Base-by-base conservation (phyloP, 1,140 invertebrate genomes). In the Saccostrea echinata region DNA sequence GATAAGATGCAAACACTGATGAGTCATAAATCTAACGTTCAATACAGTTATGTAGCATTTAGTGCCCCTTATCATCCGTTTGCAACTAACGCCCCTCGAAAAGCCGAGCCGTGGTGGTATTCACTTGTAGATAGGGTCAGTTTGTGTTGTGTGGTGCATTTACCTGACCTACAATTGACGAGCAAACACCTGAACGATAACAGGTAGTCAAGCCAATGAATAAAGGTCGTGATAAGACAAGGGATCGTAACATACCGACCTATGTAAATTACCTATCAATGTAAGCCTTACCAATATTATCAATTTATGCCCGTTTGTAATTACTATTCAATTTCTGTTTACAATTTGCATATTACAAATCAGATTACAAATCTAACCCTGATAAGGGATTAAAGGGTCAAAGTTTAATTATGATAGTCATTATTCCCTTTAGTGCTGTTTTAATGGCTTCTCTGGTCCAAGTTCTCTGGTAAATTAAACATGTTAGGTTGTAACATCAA, bases 181-280 rank as follows among this genome's bases (percentile, higher is more conserved):
- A 76, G 30, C 68, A 76, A 76, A 76, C 68, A 76, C 68, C 68
- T 76, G 68, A 76, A 76, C 64, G 68, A 76, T 76, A 76, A 76
- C 68, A 76, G 68, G 68, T 76, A 76, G 68, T 76, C 27, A 76
- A 76, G 68, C 68, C 68, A 76, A 76, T 30, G 68, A 76, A 76
- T 76, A 76, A 76, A 76, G 68, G 68, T 76, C 68, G 27, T 13
- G 68, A 76, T 76, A 76, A 76, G 68, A 76, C 68, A 30, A 76
- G 68, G 27, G 68, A 30, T 27, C 68, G 68, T 33, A 76, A 76
- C 68, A 76, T 33, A 76, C 68, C 68, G 68, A 76, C 68, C 68
- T 18, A 33, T 76, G 68, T 76, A 76, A 30, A 76, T 76, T 27
- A 76, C 68, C 68, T 76, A 76, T 76, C 68, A 30, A 8, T 64